Evolutionary conservation across 1,140 invertebrate species (phyloP).

Genomic region (Neoseiulus cucumeris): DNA sequence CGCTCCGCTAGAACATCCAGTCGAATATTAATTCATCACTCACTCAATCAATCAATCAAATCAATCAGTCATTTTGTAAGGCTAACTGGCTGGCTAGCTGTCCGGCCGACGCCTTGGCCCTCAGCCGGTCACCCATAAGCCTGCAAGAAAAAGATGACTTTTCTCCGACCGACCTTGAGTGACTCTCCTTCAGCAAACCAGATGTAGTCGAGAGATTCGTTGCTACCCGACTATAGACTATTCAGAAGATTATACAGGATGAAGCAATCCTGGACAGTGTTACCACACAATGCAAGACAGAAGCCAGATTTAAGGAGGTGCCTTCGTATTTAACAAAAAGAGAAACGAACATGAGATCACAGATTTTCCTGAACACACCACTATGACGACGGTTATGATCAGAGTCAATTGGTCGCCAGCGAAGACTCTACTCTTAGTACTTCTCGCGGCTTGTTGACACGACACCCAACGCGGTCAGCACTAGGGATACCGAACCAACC

Average conservation of each 20-base stretch:
- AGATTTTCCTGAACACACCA: slow-evolving; percentile 9
- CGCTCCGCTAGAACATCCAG: background rate
- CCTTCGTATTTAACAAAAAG: background rate
- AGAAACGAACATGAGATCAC: background rate
- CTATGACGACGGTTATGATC: slow-evolving; percentile 11
- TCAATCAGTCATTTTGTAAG: background rate
- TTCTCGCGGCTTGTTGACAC: background rate
- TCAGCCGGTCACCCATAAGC: background rate
- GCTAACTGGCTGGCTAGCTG: background rate
- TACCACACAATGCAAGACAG: background rate
- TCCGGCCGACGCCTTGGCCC: background rate
- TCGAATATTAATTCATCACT: background rate
- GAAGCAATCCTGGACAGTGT: background rate
- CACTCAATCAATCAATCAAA: background rate
- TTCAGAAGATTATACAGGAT: background rate
- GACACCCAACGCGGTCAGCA: background rate
- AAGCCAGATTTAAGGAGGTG: slow-evolving; percentile 5
- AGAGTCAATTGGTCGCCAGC: background rate
- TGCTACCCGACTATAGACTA: background rate
- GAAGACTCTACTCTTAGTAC: background rate
- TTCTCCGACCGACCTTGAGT: background rate
- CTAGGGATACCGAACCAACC: background rate
- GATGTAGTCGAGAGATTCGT: background rate
- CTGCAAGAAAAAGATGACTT: background rate
- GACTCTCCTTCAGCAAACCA: background rate